Evolutionary conservation across 2,888 invertebrate genomes (phyloP).

Genomic region (Carcina quercana): DNA sequence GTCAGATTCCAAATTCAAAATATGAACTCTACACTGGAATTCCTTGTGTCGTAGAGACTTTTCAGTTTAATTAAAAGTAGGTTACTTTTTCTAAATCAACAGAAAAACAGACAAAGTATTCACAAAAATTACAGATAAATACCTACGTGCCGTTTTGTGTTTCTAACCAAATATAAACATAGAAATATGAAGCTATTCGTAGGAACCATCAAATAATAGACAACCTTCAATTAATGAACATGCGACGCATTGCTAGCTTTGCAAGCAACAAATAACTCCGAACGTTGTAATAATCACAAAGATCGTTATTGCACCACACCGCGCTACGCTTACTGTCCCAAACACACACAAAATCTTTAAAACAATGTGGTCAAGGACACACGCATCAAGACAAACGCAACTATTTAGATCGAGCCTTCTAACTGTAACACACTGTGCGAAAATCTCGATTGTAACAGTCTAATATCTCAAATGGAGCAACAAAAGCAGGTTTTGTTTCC

Average conservation of each 20-base stretch:
- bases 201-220: too few species aligned
- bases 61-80: too few species aligned
- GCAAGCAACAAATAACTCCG: conserved; percentile 30
- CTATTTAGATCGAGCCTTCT: conserved; percentile 2
- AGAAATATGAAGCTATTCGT: too few species aligned
- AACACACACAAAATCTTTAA: conserved; percentile 28
- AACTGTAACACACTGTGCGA: conserved; percentile 17
- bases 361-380: conserved; percentile 43
- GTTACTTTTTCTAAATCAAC: too few species aligned
- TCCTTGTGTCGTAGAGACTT: too few species aligned
- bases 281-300: conserved; percentile 29
- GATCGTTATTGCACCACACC: conserved; percentile 27
- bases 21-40: too few species aligned
- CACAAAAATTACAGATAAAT: too few species aligned
- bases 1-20: too few species aligned
- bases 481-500: conserved; percentile 38
- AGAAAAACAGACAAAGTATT: too few species aligned
- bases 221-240: conserved; percentile 35
- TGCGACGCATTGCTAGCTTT: too few species aligned
- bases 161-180: too few species aligned
- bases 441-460: conserved; percentile 31
- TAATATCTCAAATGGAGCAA: conserved; percentile 43
- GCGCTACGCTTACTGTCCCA: conserved; percentile 22
- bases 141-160: too few species aligned
- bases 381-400: conserved; percentile 15